phyloP scores from a whole-genome alignment of 2,113 vertebrate genomes.

The Hucho hucho region DNA sequence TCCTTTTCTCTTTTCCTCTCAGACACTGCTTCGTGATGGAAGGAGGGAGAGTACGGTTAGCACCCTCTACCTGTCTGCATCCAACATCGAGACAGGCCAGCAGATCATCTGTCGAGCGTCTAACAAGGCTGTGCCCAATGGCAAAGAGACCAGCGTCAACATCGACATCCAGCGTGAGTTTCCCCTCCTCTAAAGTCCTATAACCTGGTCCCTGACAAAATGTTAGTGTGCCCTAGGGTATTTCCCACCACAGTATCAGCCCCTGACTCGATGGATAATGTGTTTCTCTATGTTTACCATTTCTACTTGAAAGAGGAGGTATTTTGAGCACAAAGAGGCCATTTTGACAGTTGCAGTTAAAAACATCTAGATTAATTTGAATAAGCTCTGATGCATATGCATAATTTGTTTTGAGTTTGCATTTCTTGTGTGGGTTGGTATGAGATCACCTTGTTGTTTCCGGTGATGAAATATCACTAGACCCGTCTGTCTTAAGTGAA shows the following conservation, averaged over 20 bases:
- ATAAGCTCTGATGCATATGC: slow-evolving; percentile 47
- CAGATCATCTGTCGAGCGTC: slow-evolving; percentile 90
- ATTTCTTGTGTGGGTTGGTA: slow-evolving; percentile 16
- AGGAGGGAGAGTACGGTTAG: slow-evolving; percentile 92
- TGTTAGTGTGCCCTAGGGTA: not conserved
- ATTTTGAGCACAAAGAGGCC: not conserved
- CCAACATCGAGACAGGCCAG: slow-evolving; percentile 92
- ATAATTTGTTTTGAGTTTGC: slow-evolving; percentile 41
- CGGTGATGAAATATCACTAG: slow-evolving; percentile 45
- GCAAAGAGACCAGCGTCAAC: slow-evolving; percentile 93
- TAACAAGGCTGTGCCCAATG: slow-evolving; percentile 92
- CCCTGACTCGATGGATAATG: not conserved
- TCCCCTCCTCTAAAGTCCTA: not conserved
- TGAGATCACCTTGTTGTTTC: not conserved
- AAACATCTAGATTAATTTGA: slow-evolving; percentile 42
- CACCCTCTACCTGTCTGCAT: slow-evolving; percentile 88
- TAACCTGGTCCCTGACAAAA: not conserved
- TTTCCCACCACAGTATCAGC: not conserved
- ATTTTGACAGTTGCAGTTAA: not conserved
- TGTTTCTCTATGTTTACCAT: not conserved
- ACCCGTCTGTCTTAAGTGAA: slow-evolving; percentile 52
- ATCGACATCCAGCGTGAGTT: slow-evolving; percentile 97
- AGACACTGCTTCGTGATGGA: slow-evolving; percentile 90
- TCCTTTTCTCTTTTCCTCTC: slow-evolving; percentile 13
- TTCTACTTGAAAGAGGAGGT: not conserved